A percentile compares a stretch with the other conserved stretches of the same genome.
Evolutionary conservation across 2,888 invertebrate genomes (phyloP).

Genomic region (Drosophila crucigera): DNA sequence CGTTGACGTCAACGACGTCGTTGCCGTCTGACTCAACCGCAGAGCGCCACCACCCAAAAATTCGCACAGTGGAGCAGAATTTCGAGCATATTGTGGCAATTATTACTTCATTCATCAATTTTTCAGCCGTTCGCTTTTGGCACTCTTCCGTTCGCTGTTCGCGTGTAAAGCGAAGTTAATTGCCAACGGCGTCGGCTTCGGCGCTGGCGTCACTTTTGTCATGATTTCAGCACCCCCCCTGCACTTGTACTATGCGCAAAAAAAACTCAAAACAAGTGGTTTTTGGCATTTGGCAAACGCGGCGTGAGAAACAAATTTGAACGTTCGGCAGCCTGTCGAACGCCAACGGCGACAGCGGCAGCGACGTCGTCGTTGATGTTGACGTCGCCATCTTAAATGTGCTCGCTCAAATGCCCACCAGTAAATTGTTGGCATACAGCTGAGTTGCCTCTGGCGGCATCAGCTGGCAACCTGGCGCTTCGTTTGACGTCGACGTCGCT

Average conservation of each 20-base stretch:
- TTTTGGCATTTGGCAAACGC: constrained; percentile 46
- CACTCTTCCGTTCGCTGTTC: constrained; percentile 28
- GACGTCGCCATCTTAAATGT: constrained; percentile 20
- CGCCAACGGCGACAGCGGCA: constrained; percentile 10
- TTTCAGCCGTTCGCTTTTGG: constrained; percentile 34
- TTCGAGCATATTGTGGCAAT: constrained; percentile 43
- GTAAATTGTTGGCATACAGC: constrained; percentile 24
- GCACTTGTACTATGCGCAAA: constrained; percentile 15
- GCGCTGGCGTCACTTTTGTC: constrained; percentile 26
- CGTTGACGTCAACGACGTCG: constrained; percentile 62
- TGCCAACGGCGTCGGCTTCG: constrained; percentile 19
- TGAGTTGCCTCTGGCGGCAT: constrained; percentile 20
- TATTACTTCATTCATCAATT: constrained; percentile 73
- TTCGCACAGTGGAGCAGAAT: constrained; percentile 70
- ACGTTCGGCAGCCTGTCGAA: constrained; percentile 21
- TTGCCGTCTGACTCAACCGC: constrained; percentile 53
- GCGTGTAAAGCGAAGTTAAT: constrained; percentile 45
- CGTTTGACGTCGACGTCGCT: constrained; percentile 1
- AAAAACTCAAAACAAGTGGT: constrained; percentile 54
- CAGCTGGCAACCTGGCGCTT: constrained; percentile 29
- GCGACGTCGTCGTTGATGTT: not conserved
- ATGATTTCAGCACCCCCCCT: constrained; percentile 23
- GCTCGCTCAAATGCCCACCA: constrained; percentile 5
- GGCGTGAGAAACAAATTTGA: constrained; percentile 63
- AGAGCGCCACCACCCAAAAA: constrained; percentile 70